Evolutionary conservation across 2,113 vertebrate species (phyloP).

Genomic region (Ptilonorhynchus violaceus): DNA sequence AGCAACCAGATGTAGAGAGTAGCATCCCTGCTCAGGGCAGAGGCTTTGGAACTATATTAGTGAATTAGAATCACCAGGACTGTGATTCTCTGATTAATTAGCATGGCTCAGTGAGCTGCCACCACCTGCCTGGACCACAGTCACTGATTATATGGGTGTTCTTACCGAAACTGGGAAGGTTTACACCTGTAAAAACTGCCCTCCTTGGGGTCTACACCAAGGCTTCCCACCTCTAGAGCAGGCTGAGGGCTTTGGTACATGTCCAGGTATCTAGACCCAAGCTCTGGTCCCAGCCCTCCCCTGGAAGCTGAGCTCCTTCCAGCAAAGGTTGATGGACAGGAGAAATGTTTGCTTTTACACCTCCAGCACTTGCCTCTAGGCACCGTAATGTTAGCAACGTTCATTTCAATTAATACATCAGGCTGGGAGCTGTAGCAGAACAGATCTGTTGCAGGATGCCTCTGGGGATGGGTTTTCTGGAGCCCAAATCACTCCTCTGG

Average conservation of each 20-base stretch:
- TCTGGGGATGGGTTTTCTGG: not conserved
- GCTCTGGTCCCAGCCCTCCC: not conserved
- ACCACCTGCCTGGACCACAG: not conserved
- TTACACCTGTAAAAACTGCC: not conserved
- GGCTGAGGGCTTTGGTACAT: not conserved
- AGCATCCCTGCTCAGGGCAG: too few species aligned
- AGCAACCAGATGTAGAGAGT: not conserved
- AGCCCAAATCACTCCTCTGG: not conserved
- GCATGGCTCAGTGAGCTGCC: accelerated
- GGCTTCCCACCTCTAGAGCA: not conserved
- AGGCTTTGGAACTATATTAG: not conserved
- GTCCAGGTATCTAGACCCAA: not conserved
- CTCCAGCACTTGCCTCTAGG: not conserved
- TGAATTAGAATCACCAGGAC: too few species aligned
- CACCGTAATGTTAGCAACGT: accelerated
- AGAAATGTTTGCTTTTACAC: not conserved
- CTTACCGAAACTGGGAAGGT: not conserved
- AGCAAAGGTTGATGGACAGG: accelerated
- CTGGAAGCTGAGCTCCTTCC: not conserved
- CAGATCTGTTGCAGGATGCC: not conserved
- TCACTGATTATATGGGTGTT: not conserved
- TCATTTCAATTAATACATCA: not conserved
- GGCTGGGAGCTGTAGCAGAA: not conserved
- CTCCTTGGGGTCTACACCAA: not conserved
- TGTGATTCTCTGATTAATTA: not conserved